These are phyloP conservation scores for Distichodus sexfasciatus DNA, from an alignment of 2,797 vertebrate species.

Conservation along the genomic window DNA sequence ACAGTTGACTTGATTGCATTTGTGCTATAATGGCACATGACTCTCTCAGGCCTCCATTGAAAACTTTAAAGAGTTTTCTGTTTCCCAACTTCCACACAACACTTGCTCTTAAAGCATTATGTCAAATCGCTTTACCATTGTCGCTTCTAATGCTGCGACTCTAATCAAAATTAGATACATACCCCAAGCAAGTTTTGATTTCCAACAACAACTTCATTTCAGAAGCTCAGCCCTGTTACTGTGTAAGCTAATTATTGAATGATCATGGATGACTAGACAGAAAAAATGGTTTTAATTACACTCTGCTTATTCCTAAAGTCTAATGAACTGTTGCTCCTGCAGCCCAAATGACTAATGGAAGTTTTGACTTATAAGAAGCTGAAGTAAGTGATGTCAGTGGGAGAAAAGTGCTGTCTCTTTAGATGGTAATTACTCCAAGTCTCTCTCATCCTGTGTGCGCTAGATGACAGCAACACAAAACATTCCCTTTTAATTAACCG, in stretches of 20 bases:
- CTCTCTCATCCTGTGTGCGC: slow-evolving; percentile 39
- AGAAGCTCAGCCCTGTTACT: slow-evolving; percentile 4
- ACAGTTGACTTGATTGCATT: neutral
- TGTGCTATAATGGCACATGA: neutral
- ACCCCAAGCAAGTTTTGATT: neutral
- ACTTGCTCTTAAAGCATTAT: neutral
- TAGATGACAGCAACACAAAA: slow-evolving; percentile 59
- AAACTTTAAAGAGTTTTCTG: neutral
- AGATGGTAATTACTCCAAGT: slow-evolving; percentile 56
- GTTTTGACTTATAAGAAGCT: slow-evolving; percentile 25
- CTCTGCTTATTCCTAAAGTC: slow-evolving; percentile 30
- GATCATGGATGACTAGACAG: slow-evolving; percentile 41
- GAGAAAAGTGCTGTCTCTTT: slow-evolving; percentile 37
- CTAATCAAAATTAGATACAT: neutral
- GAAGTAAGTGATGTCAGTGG: slow-evolving; percentile 32
- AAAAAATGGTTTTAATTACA: slow-evolving; percentile 36
- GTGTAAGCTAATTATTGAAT: slow-evolving; percentile 29
- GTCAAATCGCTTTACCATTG: neutral
- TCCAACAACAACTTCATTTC: neutral
- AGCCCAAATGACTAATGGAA: slow-evolving; percentile 40
- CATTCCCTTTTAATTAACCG: slow-evolving; percentile 60
- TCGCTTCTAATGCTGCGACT: neutral
- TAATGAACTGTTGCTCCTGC: slow-evolving; percentile 36
- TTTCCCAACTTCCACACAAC: neutral
- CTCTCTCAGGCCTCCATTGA: neutral